Percentiles rank a stretch among this genome's conserved stretches.
phyloP scores from a whole-genome alignment of 2,888 invertebrate species.

The Hirtodrosophila duncani region DNA sequence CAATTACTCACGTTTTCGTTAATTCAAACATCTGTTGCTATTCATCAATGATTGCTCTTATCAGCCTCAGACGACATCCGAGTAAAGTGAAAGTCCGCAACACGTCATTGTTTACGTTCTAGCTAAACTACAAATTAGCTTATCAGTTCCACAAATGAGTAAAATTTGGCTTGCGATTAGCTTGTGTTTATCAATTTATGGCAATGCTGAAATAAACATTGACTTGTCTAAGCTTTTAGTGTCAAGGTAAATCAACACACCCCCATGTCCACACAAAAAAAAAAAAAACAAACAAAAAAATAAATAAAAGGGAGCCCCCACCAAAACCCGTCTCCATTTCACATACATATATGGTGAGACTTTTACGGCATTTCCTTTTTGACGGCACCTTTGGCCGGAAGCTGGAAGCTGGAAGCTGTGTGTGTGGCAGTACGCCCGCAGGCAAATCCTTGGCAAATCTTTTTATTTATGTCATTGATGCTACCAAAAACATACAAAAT shows the following conservation, averaged over 20 bases:
- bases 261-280: constrained; percentile 23
- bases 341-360: constrained; percentile 16
- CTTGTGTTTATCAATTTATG: constrained; percentile 62
- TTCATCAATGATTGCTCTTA: no score
- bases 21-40: no score
- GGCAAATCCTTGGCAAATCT: constrained; percentile 74
- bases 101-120: constrained; percentile 63
- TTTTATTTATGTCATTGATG: constrained; percentile 75
- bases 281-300: constrained; percentile 10
- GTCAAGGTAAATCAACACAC: constrained; percentile 50
- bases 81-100: constrained; percentile 55
- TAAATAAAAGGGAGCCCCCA: no score
- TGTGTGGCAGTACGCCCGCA: constrained; percentile 53
- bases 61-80: constrained; percentile 49
- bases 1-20: no score
- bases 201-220: constrained; percentile 37
- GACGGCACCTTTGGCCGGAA: constrained; percentile 53
- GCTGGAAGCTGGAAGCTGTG: constrained; percentile 38
- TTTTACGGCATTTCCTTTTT: constrained; percentile 54
- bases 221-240: constrained; percentile 46
- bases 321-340: not conserved
- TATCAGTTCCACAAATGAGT: constrained; percentile 27
- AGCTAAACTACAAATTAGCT: constrained; percentile 15
- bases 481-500: constrained; percentile 25
- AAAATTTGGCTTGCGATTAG: constrained; percentile 34